A percentile compares a stretch with the other conserved stretches of the same genome.
phyloP scores from a whole-genome alignment of 2,113 vertebrate genomes.

The Oreocharis arfaki region DNA sequence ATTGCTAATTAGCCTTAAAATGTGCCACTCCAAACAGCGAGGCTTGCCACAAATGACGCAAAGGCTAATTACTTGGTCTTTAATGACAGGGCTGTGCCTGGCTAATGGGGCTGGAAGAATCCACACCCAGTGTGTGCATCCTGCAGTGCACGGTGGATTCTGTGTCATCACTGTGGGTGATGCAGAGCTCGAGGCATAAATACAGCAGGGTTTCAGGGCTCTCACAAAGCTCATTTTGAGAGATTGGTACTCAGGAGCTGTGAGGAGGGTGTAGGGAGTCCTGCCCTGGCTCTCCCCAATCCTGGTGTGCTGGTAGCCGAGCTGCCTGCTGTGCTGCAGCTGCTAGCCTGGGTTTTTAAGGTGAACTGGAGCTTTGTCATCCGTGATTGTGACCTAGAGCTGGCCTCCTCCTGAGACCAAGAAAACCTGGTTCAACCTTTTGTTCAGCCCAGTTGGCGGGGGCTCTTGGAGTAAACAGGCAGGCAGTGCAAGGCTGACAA shows the following conservation, averaged over 20 bases:
- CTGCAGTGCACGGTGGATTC: slow-evolving; percentile 21
- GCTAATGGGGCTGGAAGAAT: slow-evolving; percentile 39
- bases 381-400: fast-evolving
- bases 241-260: neutral
- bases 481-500: neutral
- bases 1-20: slow-evolving; percentile 44
- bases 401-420: neutral
- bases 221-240: neutral
- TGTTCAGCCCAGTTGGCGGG: neutral
- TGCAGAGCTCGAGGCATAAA: neutral
- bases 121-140: slow-evolving; percentile 49
- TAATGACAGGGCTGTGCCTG: slow-evolving; percentile 33
- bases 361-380: neutral
- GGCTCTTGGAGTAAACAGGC: neutral
- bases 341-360: neutral
- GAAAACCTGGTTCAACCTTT: neutral
- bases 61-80: slow-evolving; percentile 37
- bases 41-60: slow-evolving; percentile 51
- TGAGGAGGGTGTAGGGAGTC: neutral
- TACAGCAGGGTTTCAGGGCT: neutral
- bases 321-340: neutral
- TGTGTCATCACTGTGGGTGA: slow-evolving; percentile 26
- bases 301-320: fast-evolving
- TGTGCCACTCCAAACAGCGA: slow-evolving; percentile 31
- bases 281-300: neutral